Evolutionary conservation across 2,113 vertebrate genomes (phyloP).

Genomic region (Oncorhynchus kisutch): DNA sequence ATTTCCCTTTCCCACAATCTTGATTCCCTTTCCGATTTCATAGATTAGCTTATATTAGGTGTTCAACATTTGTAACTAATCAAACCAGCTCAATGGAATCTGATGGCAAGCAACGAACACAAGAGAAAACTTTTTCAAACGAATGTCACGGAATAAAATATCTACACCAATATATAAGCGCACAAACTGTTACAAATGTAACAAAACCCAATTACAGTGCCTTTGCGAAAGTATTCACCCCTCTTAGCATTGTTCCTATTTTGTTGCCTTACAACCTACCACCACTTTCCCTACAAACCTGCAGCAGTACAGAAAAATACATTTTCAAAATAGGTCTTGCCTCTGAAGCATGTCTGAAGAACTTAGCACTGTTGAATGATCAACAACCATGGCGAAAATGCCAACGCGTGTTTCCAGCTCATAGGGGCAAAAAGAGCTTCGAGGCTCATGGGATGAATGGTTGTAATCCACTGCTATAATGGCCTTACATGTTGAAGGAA

Average conservation of each 20-base stretch:
- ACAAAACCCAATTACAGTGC: background rate
- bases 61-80: background rate
- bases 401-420: background rate
- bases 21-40: constrained; percentile 30
- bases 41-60: background rate
- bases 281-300: background rate
- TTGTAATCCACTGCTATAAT: background rate
- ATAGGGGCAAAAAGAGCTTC: background rate
- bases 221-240: no score
- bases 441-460: constrained; percentile 2
- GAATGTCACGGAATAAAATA: background rate
- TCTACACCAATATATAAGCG: background rate
- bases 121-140: no score
- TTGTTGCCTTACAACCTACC: no score
- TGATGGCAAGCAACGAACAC: no score
- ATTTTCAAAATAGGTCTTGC: background rate
- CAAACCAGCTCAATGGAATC: background rate
- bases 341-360: background rate
- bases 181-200: background rate
- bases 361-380: background rate
- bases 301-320: background rate
- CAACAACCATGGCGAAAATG: background rate
- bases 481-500: background rate
- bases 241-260: no score
- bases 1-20: constrained; percentile 31